Base-by-base conservation (phyloP, 2,888 invertebrate species). In the Patella depressa region DNA sequence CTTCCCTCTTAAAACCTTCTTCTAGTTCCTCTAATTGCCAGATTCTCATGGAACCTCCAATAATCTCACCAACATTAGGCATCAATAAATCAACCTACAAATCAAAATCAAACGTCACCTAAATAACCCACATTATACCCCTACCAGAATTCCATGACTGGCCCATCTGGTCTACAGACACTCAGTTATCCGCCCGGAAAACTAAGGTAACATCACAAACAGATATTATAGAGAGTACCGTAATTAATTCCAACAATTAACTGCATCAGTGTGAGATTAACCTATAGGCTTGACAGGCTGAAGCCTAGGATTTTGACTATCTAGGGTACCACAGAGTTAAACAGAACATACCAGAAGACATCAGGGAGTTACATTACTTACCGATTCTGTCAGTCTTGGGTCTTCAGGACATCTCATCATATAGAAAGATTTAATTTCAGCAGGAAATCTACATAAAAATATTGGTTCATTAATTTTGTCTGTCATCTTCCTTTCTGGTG, bases 31-130 rank as follows among this genome's bases (percentile, higher is more conserved):
- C 95, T 82, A 94, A 93, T 89, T 99, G 94, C 94, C 95, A 95
- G 84, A 96, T 98, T 96, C 99, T 98, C 99, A 99, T 99, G 0
- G 98, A 99, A 0, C 98, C 99, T 17, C 99, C 99, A 12, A 99
- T 96, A 87, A 99, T 98, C 93, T 99, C 99, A 0, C 99, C 99
- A 9, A 99, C 99, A 88, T 96, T 97, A 0, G 99, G 99, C 93
- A 99, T 94, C 78, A 99, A 93, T 19, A 99, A 95, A 91, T 99
- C 99, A 11, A 99, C 93, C 93, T 93, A 81, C 7, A 80, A 77
- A 54, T 45, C 45, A 45, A 45, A 45, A 45, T 45, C 45, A 45
- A 17, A 34, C 4, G 24, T 34, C 12, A 17, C 12, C 11, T 34
- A 2, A 57, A 73, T 0, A 5, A 45, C 45, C 9, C 7, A 45